These are phyloP conservation scores for Nannoperca australis DNA, from an alignment of 2,797 vertebrate species.

Conservation along the genomic window DNA sequence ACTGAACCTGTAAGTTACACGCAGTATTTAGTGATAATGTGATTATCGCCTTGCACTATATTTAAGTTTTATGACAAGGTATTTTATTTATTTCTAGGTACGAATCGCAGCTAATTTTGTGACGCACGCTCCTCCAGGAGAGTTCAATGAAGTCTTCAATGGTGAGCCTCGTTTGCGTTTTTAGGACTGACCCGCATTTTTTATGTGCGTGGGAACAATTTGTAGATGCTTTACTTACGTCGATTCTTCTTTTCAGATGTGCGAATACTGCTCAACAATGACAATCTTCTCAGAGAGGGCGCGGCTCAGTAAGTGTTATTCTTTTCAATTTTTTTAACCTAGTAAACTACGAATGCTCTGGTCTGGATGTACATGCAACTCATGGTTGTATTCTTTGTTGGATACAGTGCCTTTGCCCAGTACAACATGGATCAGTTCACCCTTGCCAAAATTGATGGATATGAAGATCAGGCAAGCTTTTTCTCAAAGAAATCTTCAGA, in stretches of 20 bases:
- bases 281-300: slow-evolving; percentile 95
- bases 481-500: not conserved
- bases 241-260: slow-evolving; percentile 86
- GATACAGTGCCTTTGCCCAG: slow-evolving; percentile 93
- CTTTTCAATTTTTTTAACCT: not conserved
- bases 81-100: slow-evolving; percentile 84
- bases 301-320: slow-evolving; percentile 89
- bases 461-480: slow-evolving; percentile 89
- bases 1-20: not conserved
- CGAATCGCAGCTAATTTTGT: slow-evolving; percentile 96
- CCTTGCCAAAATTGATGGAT: slow-evolving; percentile 92
- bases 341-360: not conserved
- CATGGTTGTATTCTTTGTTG: slow-evolving; percentile 37
- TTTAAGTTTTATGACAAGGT: slow-evolving; percentile 15
- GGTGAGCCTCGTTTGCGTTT: slow-evolving; percentile 83
- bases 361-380: not conserved
- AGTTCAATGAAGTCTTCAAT: slow-evolving; percentile 98
- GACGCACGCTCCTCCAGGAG: slow-evolving; percentile 94
- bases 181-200: slow-evolving; percentile 2
- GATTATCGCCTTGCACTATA: not conserved
- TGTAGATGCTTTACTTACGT: not conserved
- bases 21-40: not conserved
- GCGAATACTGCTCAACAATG: slow-evolving; percentile 93
- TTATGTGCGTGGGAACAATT: not conserved
- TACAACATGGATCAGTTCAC: slow-evolving; percentile 99